Evolutionary conservation across 2,113 vertebrate genomes (phyloP).

Genomic region (Todiramphus saurophagus): DNA sequence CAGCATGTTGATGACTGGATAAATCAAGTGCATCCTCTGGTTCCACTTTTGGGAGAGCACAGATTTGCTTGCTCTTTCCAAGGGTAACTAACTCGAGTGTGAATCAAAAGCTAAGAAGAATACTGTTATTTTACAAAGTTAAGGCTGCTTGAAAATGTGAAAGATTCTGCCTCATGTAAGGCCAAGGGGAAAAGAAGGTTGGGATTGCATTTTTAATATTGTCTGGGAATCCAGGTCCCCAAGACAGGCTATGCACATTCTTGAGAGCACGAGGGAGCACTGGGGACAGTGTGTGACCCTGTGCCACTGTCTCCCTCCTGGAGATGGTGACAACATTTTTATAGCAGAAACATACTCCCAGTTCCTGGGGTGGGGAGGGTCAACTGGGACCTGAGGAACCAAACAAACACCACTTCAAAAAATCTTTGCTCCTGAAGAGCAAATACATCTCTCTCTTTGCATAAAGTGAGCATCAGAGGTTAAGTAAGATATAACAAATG

Average conservation of each 20-base stretch:
- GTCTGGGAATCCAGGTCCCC: constrained; percentile 46
- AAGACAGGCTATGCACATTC: neutral
- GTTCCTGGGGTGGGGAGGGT: neutral
- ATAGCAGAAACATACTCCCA: neutral
- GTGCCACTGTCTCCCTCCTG: neutral
- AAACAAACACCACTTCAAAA: neutral
- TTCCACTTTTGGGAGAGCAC: neutral
- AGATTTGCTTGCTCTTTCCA: accelerated
- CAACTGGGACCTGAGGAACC: neutral
- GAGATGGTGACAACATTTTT: neutral
- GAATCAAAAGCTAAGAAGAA: neutral
- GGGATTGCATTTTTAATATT: constrained; percentile 48
- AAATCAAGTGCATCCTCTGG: neutral
- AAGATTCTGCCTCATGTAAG: constrained; percentile 1
- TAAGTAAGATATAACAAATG: neutral
- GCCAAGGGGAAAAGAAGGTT: neutral
- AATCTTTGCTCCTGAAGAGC: neutral
- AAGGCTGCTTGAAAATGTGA: neutral
- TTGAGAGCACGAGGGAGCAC: neutral
- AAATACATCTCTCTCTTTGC: neutral
- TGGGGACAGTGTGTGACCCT: neutral
- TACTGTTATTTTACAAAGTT: neutral
- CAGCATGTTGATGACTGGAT: neutral
- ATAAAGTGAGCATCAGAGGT: neutral
- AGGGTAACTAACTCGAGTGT: neutral